phyloP scores from a whole-genome alignment of 2,113 vertebrate species.

The Condylura cristata region DNA sequence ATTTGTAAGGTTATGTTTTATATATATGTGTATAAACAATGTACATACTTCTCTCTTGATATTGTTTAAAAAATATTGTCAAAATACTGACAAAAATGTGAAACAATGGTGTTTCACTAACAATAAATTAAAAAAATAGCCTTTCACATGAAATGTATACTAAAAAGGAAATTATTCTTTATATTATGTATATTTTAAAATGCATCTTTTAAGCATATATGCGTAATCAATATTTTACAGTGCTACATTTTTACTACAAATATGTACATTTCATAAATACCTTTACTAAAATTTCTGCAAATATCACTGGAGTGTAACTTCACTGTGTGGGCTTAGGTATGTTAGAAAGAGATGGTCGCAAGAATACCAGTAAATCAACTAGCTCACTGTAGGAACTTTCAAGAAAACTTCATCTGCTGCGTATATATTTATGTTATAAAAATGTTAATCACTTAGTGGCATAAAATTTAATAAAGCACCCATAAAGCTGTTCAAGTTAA shows the following conservation, averaged over 20 bases:
- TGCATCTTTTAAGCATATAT: background rate
- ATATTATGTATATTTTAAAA: background rate
- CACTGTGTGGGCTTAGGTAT: background rate
- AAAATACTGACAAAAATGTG: too few relatives aligned
- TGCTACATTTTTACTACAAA: background rate
- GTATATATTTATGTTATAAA: slow-evolving; percentile 48
- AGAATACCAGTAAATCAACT: slow-evolving; percentile 33
- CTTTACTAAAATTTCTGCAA: background rate
- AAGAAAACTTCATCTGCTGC: slow-evolving; percentile 24
- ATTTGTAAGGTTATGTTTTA: background rate
- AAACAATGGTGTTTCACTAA: too few relatives aligned
- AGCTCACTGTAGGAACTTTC: slow-evolving; percentile 20
- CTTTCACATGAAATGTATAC: background rate
- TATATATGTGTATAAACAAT: background rate
- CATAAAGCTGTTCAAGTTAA: background rate
- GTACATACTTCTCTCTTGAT: background rate
- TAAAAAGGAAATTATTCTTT: background rate
- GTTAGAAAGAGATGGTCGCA: slow-evolving; percentile 12
- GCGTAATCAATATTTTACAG: background rate
- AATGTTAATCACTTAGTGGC: slow-evolving; percentile 44
- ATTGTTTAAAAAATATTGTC: background rate
- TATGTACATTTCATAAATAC: background rate
- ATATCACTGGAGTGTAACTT: background rate
- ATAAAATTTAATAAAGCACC: slow-evolving; percentile 53
- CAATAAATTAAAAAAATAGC: background rate